A percentile compares a stretch with the other conserved stretches of the same genome.
These are phyloP conservation scores for Chouioia cunea DNA, from an alignment of 2,888 invertebrate species.

Conservation along the genomic window DNA sequence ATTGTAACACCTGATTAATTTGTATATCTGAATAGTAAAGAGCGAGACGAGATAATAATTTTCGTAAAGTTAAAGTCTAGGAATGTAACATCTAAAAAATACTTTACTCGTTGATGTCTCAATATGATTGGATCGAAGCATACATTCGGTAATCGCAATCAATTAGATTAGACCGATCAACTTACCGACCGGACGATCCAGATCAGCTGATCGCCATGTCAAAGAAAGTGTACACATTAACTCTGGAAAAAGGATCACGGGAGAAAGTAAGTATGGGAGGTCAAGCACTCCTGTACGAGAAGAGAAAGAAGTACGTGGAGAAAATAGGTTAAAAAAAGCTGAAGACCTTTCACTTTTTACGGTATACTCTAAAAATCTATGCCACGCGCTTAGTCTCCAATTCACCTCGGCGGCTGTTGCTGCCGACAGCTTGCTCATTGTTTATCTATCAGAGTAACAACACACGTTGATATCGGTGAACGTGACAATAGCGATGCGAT, in stretches of 20 bases:
- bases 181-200: constrained; percentile 37
- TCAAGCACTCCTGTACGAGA: background rate
- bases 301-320: constrained; percentile 13
- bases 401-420: background rate
- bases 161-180: constrained; percentile 28
- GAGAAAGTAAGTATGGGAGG: background rate
- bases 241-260: background rate
- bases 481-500: background rate
- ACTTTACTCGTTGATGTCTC: too few relatives aligned
- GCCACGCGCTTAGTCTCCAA: too few relatives aligned
- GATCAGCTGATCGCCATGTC: constrained; percentile 37
- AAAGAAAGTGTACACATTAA: constrained; percentile 25
- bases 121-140: too few relatives aligned
- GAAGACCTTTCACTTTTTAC: constrained; percentile 38
- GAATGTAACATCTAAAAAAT: too few relatives aligned
- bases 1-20: too few relatives aligned
- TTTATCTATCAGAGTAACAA: too few relatives aligned
- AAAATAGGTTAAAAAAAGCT: constrained; percentile 35
- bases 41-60: too few relatives aligned
- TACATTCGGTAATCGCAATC: too few relatives aligned
- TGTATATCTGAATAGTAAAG: too few relatives aligned
- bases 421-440: too few relatives aligned
- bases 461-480: too few relatives aligned
- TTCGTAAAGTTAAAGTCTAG: too few relatives aligned
- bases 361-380: background rate